Percentiles rank a stretch among this genome's conserved stretches.
These are phyloP conservation scores for Euzetes globulus DNA, from an alignment of 2,888 invertebrate species.

Conservation along the genomic window DNA sequence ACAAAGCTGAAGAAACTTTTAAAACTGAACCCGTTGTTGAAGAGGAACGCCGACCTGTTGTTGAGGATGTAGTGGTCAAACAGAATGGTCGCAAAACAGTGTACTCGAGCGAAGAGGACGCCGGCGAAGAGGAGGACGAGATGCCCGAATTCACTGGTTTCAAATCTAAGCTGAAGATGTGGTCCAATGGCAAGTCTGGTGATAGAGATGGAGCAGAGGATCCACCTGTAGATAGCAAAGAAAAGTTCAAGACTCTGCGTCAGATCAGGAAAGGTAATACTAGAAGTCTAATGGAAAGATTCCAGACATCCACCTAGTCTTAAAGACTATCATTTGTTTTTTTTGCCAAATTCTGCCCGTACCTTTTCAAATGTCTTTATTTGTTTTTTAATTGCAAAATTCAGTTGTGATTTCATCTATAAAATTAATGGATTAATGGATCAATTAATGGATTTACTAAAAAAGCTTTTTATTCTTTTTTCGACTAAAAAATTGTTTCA, in stretches of 20 bases:
- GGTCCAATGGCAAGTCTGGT: background rate
- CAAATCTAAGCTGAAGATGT: background rate
- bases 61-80: background rate
- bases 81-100: background rate
- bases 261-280: slow-evolving; percentile 23
- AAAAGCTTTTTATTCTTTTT: background rate
- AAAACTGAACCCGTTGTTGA: no score
- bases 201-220: background rate
- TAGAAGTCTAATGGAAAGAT: slow-evolving; percentile 13
- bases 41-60: background rate
- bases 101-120: background rate
- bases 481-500: background rate
- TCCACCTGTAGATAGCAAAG: background rate
- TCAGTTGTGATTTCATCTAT: background rate
- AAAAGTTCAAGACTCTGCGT: background rate
- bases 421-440: background rate
- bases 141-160: background rate
- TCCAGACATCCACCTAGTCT: background rate
- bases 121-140: background rate
- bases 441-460: background rate
- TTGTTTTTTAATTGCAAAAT: background rate
- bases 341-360: no score
- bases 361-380: no score
- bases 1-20: no score
- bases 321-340: background rate